phyloP scores from a whole-genome alignment of 2,888 invertebrate species.

The Empis stercorea region DNA sequence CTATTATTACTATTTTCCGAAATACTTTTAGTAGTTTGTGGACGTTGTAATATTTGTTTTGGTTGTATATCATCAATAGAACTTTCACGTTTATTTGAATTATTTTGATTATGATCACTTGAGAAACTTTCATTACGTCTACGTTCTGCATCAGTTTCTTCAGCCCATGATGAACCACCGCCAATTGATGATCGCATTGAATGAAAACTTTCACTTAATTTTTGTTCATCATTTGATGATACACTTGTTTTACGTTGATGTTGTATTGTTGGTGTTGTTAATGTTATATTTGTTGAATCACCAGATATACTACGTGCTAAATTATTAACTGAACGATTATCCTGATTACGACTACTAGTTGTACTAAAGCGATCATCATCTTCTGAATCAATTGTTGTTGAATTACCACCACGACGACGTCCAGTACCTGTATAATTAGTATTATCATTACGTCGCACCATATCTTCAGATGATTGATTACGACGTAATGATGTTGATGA shows the following conservation, averaged over 20 bases:
- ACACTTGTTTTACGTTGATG: slow-evolving; percentile 34
- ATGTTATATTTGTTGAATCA: slow-evolving; percentile 21
- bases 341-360: slow-evolving; percentile 12
- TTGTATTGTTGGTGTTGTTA: no score
- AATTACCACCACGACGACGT: slow-evolving; percentile 13
- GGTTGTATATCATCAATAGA: slow-evolving; percentile 29
- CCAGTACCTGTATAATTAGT: background rate
- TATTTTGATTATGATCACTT: slow-evolving; percentile 22
- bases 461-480: slow-evolving; percentile 14
- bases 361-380: slow-evolving; percentile 18
- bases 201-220: slow-evolving; percentile 17
- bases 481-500: slow-evolving; percentile 11
- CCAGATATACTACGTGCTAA: slow-evolving; percentile 33
- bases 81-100: slow-evolving; percentile 7
- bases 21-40: slow-evolving; percentile 19
- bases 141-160: slow-evolving; percentile 33
- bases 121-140: slow-evolving; percentile 33
- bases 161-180: slow-evolving; percentile 37
- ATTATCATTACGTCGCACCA: slow-evolving; percentile 7
- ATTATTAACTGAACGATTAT: slow-evolving; percentile 5
- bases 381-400: slow-evolving; percentile 17
- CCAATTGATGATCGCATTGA: slow-evolving; percentile 12
- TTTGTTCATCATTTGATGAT: slow-evolving; percentile 29
- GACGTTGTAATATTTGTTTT: slow-evolving; percentile 32
- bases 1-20: slow-evolving; percentile 19